Conservation (phyloP, 2,888 invertebrate genomes). For the Pemphredon lugubris region DNA sequence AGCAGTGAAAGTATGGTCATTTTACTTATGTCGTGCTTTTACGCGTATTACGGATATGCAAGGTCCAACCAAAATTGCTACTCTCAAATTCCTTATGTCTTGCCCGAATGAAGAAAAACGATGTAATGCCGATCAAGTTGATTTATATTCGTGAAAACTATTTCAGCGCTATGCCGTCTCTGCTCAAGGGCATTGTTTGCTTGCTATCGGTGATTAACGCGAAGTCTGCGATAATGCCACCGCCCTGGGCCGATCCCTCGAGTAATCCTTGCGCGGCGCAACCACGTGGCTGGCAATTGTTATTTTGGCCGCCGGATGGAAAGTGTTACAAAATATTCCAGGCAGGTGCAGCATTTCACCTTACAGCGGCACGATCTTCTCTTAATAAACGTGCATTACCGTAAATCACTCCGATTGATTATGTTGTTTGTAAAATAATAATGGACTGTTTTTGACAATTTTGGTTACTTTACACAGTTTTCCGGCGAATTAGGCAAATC, state of each 20-base stretch:
- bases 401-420: too few relatives aligned
- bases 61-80: too few relatives aligned
- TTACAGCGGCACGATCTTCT: slow-evolving; percentile 15
- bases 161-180: slow-evolving; percentile 69
- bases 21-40: slow-evolving; percentile 66
- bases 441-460: too few relatives aligned
- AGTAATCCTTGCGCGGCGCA: slow-evolving; percentile 91
- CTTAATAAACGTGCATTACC: slow-evolving; percentile 19
- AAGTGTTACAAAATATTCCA: slow-evolving; percentile 94
- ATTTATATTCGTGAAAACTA: not conserved
- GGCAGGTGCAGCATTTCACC: slow-evolving; percentile 78
- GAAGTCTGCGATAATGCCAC: slow-evolving; percentile 88
- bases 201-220: slow-evolving; percentile 71
- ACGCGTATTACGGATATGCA: slow-evolving; percentile 26
- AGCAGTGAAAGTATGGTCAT: slow-evolving; percentile 80
- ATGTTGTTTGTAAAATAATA: too few relatives aligned
- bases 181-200: slow-evolving; percentile 60
- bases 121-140: too few relatives aligned
- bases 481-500: too few relatives aligned
- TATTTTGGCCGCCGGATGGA: slow-evolving; percentile 92
- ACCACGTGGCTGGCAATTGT: slow-evolving; percentile 92
- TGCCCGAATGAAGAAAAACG: too few relatives aligned
- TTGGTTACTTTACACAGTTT: too few relatives aligned
- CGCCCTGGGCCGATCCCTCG: slow-evolving; percentile 92
- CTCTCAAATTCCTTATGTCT: too few relatives aligned